Percentiles rank a stretch among this genome's conserved stretches.
phyloP scores from a whole-genome alignment of 2,888 invertebrate species.

The Dicycla oo region DNA sequence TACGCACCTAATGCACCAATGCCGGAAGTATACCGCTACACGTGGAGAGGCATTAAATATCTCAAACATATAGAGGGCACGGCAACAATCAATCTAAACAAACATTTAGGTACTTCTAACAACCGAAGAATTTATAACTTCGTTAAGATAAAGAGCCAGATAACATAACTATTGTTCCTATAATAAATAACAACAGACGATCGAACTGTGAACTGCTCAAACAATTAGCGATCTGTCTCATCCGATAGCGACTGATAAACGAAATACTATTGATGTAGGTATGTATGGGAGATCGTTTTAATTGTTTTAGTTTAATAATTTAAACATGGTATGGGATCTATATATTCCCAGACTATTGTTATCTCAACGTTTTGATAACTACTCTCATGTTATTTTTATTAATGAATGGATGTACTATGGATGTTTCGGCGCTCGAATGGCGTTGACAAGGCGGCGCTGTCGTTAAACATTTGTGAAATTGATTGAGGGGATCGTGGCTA shows the following conservation, averaged over 20 bases:
- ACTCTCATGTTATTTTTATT: background rate
- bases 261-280: conserved; percentile 46
- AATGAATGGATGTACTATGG: too few species aligned
- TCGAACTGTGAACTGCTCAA: conserved; percentile 50
- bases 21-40: background rate
- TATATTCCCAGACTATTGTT: conserved; percentile 15
- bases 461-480: too few species aligned
- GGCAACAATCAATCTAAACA: conserved; percentile 20
- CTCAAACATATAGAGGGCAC: background rate
- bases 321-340: conserved; percentile 31
- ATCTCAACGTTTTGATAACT: background rate
- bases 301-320: conserved; percentile 46
- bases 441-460: too few species aligned
- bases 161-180: conserved; percentile 51
- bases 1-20: background rate
- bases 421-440: too few species aligned
- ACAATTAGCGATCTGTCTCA: conserved; percentile 54
- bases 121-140: conserved; percentile 31
- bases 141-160: conserved; percentile 33
- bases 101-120: background rate
- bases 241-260: conserved; percentile 32
- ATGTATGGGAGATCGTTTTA: conserved; percentile 32
- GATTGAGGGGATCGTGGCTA: too few species aligned
- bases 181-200: conserved; percentile 46
- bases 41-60: conserved; percentile 8